These are phyloP conservation scores for Melitaea athalia DNA, from an alignment of 2,888 invertebrate genomes.

Conservation along the genomic window DNA sequence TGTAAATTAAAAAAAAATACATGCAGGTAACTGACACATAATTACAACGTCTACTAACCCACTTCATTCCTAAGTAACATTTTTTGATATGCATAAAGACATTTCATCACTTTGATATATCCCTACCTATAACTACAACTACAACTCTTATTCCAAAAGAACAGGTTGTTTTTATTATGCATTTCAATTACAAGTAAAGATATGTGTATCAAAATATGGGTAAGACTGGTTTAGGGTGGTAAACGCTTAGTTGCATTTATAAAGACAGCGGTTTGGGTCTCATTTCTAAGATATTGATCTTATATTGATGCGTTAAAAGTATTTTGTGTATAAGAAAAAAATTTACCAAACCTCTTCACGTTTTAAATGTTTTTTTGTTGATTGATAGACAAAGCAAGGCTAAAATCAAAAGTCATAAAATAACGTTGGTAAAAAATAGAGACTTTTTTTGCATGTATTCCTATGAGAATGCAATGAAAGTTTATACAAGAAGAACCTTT, in stretches of 20 bases:
- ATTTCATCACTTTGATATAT: constrained; percentile 12
- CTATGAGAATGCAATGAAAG: too few relatives aligned
- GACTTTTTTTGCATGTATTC: too few relatives aligned
- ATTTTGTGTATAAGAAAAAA: background rate
- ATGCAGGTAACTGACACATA: background rate
- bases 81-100: constrained; percentile 42
- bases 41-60: constrained; percentile 39
- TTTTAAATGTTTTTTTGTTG: too few relatives aligned
- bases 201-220: constrained; percentile 53
- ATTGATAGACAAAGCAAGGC: too few relatives aligned
- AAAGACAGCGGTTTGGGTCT: constrained; percentile 18
- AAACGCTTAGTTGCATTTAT: constrained; percentile 29
- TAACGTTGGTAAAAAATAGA: too few relatives aligned
- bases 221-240: constrained; percentile 23
- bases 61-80: constrained; percentile 51
- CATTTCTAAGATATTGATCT: constrained; percentile 19
- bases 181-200: constrained; percentile 66
- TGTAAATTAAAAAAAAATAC: background rate
- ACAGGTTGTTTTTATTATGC: constrained; percentile 50
- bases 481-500: too few relatives aligned
- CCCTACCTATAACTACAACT: too few relatives aligned
- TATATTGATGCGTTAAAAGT: constrained; percentile 16
- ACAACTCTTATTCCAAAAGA: background rate
- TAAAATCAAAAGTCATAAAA: too few relatives aligned
- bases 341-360: background rate